Percentiles rank a stretch among this genome's conserved stretches.
phyloP scores from a whole-genome alignment of 92 coral and sea anemone species.

The Pocillopora meandrina region DNA sequence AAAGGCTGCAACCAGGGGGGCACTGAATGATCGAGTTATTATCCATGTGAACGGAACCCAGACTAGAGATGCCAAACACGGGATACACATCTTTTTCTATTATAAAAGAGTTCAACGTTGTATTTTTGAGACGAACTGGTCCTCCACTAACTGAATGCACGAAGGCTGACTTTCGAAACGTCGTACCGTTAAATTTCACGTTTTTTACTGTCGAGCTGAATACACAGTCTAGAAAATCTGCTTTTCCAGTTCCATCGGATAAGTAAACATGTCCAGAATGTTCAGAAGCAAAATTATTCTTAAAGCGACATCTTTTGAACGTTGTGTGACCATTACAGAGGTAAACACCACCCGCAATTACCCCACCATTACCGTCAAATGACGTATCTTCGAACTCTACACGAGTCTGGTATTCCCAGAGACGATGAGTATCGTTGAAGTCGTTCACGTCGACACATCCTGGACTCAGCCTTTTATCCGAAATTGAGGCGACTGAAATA shows the following conservation, averaged over 20 bases:
- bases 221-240: neutral
- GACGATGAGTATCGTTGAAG: slow-evolving; percentile 1
- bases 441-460: neutral
- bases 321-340: slow-evolving; percentile 37
- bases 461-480: neutral
- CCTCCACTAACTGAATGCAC: slow-evolving; percentile 4
- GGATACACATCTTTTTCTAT: neutral
- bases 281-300: neutral
- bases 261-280: neutral
- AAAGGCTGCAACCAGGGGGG: neutral
- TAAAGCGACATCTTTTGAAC: neutral
- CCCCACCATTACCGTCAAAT: slow-evolving; percentile 48
- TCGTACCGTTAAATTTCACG: neutral
- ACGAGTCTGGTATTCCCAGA: slow-evolving; percentile 45
- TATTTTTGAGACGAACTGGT: slow-evolving; percentile 7
- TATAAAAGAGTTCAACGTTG: neutral
- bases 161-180: neutral
- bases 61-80: neutral
- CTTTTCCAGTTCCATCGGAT: neutral
- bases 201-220: neutral
- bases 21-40: slow-evolving; percentile 16
- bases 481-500: neutral
- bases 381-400: slow-evolving; percentile 32
- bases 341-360: slow-evolving; percentile 36
- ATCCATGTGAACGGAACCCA: slow-evolving; percentile 20